A percentile compares a stretch with the other conserved stretches of the same genome.
Evolutionary conservation across 2,888 invertebrate genomes (phyloP).

Genomic region (Ametastegia equiseti): DNA sequence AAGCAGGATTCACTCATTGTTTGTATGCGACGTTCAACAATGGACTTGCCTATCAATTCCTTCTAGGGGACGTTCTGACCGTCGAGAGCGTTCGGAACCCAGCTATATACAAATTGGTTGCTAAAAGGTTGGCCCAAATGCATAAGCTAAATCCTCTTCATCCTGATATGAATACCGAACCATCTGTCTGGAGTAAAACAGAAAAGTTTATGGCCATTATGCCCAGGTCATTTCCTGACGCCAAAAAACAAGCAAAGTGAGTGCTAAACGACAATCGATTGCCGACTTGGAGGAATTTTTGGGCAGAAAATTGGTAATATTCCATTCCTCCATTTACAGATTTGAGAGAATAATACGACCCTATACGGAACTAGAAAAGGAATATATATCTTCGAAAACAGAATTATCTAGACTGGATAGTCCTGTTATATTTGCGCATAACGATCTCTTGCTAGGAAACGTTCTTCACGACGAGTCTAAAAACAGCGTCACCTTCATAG

Average conservation of each 20-base stretch:
- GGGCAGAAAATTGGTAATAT: conserved; percentile 6
- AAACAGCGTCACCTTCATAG: conserved; percentile 91
- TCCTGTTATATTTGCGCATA: conserved; percentile 96
- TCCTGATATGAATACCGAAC: conserved; percentile 77
- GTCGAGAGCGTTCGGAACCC: conserved; percentile 81
- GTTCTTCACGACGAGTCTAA: conserved; percentile 88
- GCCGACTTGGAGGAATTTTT: background rate
- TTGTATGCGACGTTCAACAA: conserved; percentile 95
- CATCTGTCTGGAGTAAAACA: conserved; percentile 88
- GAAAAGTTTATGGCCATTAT: conserved; percentile 86
- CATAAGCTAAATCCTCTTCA: conserved; percentile 80
- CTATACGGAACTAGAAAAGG: conserved; percentile 82
- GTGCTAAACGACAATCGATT: conserved; percentile 45
- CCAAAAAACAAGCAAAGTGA: conserved; percentile 85
- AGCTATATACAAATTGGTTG: conserved; percentile 86
- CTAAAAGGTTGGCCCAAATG: conserved; percentile 90
- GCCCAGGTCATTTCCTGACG: conserved; percentile 84
- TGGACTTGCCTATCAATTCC: conserved; percentile 94
- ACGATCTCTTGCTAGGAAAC: conserved; percentile 97
- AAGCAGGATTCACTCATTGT: conserved; percentile 88
- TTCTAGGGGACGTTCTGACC: conserved; percentile 89
- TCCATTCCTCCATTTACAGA: conserved; percentile 76
- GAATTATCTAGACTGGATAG: conserved; percentile 82
- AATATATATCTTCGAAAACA: conserved; percentile 83
- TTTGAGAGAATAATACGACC: conserved; percentile 83